These are phyloP conservation scores for Micronisus gabar DNA, from an alignment of 2,113 vertebrate species.

Conservation along the genomic window DNA sequence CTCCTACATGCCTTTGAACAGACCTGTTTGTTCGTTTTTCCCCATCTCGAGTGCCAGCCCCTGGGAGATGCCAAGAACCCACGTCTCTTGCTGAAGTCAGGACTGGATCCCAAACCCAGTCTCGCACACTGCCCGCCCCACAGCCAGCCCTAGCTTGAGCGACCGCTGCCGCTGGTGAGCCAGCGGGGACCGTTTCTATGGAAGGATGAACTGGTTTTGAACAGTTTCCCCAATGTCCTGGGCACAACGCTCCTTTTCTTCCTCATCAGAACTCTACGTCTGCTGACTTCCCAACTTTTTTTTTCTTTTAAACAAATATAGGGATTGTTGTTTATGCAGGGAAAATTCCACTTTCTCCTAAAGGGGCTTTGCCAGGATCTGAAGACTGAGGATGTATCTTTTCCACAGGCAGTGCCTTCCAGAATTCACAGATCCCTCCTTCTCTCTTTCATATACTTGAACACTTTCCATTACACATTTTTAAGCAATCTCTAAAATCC, in stretches of 20 bases:
- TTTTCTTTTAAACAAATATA: neutral
- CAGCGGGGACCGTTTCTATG: neutral
- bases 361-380: neutral
- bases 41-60: neutral
- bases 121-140: neutral
- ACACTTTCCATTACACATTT: neutral
- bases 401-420: neutral
- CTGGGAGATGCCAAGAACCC: neutral
- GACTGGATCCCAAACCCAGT: neutral
- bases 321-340: neutral
- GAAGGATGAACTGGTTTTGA: neutral
- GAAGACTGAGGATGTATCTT: neutral
- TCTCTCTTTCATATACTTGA: neutral
- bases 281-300: neutral
- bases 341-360: constrained; percentile 36
- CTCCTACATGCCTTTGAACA: constrained; percentile 44
- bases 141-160: neutral
- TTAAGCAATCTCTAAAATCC: neutral
- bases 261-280: neutral
- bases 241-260: constrained; percentile 6
- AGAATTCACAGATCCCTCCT: neutral
- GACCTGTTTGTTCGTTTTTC: constrained; percentile 32
- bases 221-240: neutral
- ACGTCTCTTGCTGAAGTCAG: neutral
- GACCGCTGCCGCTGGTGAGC: neutral